A percentile compares a stretch with the other conserved stretches of the same genome.
phyloP scores from a whole-genome alignment of 2,113 vertebrate species.

The Leucopternis melanops region DNA sequence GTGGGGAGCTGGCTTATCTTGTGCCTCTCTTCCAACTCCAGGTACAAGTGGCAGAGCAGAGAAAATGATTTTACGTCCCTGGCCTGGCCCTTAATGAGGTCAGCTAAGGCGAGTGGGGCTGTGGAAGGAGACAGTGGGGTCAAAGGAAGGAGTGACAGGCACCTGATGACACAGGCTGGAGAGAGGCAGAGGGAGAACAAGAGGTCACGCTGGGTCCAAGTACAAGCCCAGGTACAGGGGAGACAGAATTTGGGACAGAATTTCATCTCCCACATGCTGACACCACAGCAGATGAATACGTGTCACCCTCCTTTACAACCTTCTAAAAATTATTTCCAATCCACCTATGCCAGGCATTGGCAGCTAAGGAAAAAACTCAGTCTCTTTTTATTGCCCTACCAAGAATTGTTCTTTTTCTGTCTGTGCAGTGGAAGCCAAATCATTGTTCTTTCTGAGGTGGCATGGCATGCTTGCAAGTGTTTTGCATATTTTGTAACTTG shows the following conservation, averaged over 20 bases:
- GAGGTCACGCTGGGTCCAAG: neutral
- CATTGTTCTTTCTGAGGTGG: neutral
- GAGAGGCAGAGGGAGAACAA: rapidly evolving
- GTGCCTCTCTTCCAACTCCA: neutral
- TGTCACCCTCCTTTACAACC: neutral
- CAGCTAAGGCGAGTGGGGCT: neutral
- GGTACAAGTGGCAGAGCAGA: neutral
- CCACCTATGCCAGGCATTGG: neutral
- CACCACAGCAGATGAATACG: neutral
- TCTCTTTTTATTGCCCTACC: neutral
- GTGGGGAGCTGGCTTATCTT: neutral
- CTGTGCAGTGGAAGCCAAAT: neutral
- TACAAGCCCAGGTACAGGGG: rapidly evolving
- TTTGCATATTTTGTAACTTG: neutral
- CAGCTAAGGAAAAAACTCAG: neutral
- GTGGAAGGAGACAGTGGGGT: neutral
- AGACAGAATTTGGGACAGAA: neutral
- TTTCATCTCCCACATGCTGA: neutral
- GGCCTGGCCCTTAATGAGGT: neutral
- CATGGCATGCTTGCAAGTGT: neutral
- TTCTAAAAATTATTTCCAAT: neutral
- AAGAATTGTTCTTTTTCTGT: neutral
- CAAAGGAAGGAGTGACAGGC: neutral
- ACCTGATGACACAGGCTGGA: neutral
- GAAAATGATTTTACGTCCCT: neutral